These are phyloP conservation scores for Junco hyemalis DNA, from an alignment of 2,113 vertebrate genomes.

Conservation along the genomic window DNA sequence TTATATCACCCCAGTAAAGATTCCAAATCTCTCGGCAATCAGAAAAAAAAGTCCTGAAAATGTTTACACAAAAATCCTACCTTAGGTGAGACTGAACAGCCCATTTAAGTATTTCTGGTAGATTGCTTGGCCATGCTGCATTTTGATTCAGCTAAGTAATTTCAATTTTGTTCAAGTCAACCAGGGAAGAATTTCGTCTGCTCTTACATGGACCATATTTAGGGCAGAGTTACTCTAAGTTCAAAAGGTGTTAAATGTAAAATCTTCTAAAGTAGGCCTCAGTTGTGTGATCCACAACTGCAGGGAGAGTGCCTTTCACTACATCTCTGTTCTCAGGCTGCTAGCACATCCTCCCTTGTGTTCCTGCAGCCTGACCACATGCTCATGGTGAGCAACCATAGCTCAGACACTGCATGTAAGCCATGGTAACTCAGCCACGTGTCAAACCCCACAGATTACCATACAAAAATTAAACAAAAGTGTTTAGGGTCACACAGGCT, in stretches of 20 bases:
- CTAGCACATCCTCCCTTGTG: rapidly evolving
- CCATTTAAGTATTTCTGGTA: background rate
- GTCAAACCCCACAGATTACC: background rate
- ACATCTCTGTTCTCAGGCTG: background rate
- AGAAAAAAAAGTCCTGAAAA: background rate
- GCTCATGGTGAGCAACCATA: background rate
- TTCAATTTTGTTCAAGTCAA: background rate
- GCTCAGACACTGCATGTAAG: background rate
- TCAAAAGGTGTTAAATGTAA: background rate
- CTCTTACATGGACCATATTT: background rate
- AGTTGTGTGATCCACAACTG: background rate
- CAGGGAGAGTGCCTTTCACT: background rate
- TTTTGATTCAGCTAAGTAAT: background rate
- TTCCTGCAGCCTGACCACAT: background rate
- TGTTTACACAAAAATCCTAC: background rate
- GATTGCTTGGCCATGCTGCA: background rate
- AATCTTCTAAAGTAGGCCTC: background rate
- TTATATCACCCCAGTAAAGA: background rate
- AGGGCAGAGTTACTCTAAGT: background rate
- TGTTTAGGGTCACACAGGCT: background rate
- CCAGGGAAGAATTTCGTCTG: background rate
- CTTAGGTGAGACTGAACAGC: background rate
- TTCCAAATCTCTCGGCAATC: background rate
- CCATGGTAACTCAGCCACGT: background rate
- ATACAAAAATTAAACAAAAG: background rate